Conservation (phyloP, 2,113 vertebrate species). For the Myotis lucifugus region DNA sequence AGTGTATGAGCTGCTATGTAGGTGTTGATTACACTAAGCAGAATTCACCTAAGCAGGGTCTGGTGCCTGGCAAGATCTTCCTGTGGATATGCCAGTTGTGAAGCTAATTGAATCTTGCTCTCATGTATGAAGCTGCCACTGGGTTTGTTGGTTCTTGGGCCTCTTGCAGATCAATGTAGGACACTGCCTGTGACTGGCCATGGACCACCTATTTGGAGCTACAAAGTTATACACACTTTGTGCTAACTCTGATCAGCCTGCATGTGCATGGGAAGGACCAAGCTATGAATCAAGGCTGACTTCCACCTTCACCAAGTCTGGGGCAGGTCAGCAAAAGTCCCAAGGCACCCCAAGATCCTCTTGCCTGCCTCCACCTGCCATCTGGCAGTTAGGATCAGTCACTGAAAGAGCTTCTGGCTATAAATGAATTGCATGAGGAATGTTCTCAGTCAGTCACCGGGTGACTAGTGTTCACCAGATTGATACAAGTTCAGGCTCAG, state of each 20-base stretch:
- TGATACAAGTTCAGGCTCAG: too few species aligned
- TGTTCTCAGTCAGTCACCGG: too few species aligned
- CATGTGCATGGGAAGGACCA: not conserved
- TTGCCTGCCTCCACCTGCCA: too few species aligned
- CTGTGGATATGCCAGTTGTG: not conserved
- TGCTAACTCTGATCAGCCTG: not conserved
- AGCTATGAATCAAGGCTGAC: not conserved
- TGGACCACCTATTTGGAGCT: not conserved
- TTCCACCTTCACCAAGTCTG: not conserved
- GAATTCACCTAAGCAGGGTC: not conserved
- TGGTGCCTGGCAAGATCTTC: not conserved
- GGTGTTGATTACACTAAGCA: not conserved
- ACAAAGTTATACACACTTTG: not conserved
- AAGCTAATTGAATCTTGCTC: not conserved
- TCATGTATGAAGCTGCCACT: not conserved
- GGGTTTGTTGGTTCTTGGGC: not conserved
- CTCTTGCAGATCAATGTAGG: not conserved
- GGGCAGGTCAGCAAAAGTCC: too few species aligned
- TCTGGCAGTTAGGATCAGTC: too few species aligned
- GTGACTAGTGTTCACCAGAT: too few species aligned
- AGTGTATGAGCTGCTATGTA: not conserved
- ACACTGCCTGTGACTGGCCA: not conserved
- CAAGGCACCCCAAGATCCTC: too few species aligned
- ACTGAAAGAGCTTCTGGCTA: too few species aligned
- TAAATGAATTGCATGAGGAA: too few species aligned